Conservation (phyloP, 30 jellyfish, hydroid and myxozoan species). For the Aurelia aurita region DNA sequence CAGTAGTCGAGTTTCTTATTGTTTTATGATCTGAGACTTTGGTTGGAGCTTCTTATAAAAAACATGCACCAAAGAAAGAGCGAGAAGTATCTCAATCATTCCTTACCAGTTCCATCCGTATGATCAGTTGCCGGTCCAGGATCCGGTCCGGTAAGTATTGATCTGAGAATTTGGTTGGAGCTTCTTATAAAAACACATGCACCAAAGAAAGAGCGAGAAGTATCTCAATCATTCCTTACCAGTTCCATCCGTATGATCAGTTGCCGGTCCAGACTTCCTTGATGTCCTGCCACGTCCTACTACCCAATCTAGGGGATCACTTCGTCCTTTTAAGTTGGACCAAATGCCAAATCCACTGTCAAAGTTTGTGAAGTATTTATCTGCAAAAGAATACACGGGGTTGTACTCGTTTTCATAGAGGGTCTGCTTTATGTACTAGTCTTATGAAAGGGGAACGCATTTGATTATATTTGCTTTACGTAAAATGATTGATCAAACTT, state of each 20-base stretch:
- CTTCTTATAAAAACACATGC: constrained; percentile 33
- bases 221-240: background rate
- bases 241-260: constrained; percentile 60
- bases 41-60: background rate
- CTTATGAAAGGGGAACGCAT: no score
- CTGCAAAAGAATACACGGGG: constrained; percentile 27
- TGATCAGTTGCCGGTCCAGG: constrained; percentile 61
- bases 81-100: no score
- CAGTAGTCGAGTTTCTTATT: no score
- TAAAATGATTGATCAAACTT: no score
- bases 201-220: constrained; percentile 4
- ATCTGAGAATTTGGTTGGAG: no score
- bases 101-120: constrained; percentile 32
- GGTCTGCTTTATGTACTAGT: constrained; percentile 27
- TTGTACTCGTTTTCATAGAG: constrained; percentile 14
- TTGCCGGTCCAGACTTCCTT: constrained; percentile 28
- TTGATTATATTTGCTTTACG: no score
- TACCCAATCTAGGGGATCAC: constrained; percentile 54
- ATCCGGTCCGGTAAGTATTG: background rate
- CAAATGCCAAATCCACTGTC: constrained; percentile 70
- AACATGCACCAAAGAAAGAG: constrained; percentile 33
- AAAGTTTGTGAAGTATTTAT: constrained; percentile 27
- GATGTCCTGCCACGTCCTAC: constrained; percentile 56
- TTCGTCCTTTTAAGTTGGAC: constrained; percentile 22
- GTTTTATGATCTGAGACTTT: background rate